Percentiles rank a stretch among this genome's conserved stretches.
phyloP scores from a whole-genome alignment of 2,888 invertebrate species.

The Dolichopus griseipennis region DNA sequence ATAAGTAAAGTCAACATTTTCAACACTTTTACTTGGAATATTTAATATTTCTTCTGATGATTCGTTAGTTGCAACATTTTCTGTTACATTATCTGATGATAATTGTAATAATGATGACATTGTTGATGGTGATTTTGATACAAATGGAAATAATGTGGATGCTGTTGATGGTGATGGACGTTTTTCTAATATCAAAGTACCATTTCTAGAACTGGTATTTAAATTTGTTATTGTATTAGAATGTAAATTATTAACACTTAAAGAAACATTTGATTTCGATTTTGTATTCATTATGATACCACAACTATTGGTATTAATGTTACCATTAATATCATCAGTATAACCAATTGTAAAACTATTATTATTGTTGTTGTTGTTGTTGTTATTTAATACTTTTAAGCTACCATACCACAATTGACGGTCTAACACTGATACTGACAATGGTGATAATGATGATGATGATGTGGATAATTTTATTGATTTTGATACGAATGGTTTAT shows the following conservation, averaged over 20 bases:
- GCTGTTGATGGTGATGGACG: slow-evolving; percentile 5
- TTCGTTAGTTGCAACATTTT: neutral
- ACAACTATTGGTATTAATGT: neutral
- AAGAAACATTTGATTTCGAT: neutral
- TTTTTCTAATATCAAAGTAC: neutral
- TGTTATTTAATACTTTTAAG: slow-evolving; percentile 10
- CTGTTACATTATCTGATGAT: no score
- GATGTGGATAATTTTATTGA: slow-evolving; percentile 11
- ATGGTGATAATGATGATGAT: slow-evolving; percentile 9
- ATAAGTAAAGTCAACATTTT: neutral
- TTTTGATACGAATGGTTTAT: slow-evolving; percentile 5
- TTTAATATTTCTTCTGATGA: slow-evolving; percentile 7
- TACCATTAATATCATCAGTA: neutral
- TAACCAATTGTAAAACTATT: neutral
- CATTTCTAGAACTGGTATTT: no score
- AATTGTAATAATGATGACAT: no score
- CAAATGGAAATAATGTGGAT: neutral
- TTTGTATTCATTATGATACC: neutral
- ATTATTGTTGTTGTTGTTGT: slow-evolving; percentile 11
- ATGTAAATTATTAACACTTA: slow-evolving; percentile 1
- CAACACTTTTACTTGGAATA: slow-evolving; percentile 14
- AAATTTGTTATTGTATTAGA: neutral
- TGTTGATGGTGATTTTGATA: no score
- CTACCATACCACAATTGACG: slow-evolving; percentile 2
- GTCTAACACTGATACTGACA: slow-evolving; percentile 7